phyloP scores from a whole-genome alignment of 2,888 invertebrate species.

The Norana najaformis region DNA sequence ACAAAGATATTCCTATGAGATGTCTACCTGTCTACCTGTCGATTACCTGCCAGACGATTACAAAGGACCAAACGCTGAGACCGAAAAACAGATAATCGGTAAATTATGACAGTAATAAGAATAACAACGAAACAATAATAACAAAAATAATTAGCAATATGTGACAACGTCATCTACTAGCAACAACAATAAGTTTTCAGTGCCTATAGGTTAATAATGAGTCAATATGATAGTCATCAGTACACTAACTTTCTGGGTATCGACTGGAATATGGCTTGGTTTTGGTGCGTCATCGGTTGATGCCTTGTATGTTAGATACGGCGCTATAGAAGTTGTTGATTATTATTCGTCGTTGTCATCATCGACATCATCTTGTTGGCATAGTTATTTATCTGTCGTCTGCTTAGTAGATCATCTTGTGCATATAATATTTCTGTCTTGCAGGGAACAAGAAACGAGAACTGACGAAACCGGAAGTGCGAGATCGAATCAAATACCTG shows the following conservation, averaged over 20 bases:
- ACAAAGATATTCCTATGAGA: constrained; percentile 45
- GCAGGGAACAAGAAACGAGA: constrained; percentile 13
- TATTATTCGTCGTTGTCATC: background rate
- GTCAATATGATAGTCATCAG: no score
- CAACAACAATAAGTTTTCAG: no score
- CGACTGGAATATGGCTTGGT: no score
- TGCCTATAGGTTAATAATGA: no score
- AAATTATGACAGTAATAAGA: background rate
- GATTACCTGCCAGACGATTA: constrained; percentile 50
- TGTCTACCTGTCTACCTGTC: constrained; percentile 44
- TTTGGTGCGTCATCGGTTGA: no score
- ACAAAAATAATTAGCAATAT: no score
- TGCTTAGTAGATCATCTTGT: background rate
- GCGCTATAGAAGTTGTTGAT: background rate
- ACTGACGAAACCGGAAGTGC: constrained; percentile 33
- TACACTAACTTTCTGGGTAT: no score
- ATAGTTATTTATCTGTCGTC: background rate
- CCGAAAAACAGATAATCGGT: constrained; percentile 45
- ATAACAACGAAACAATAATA: no score
- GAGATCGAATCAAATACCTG: constrained; percentile 37
- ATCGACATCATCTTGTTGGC: background rate
- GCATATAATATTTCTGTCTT: background rate
- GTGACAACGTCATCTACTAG: no score
- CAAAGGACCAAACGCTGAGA: constrained; percentile 45
- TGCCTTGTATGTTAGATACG: no score